Conservation (phyloP, 1,140 invertebrate species). For the Philopotamus ludificatus region DNA sequence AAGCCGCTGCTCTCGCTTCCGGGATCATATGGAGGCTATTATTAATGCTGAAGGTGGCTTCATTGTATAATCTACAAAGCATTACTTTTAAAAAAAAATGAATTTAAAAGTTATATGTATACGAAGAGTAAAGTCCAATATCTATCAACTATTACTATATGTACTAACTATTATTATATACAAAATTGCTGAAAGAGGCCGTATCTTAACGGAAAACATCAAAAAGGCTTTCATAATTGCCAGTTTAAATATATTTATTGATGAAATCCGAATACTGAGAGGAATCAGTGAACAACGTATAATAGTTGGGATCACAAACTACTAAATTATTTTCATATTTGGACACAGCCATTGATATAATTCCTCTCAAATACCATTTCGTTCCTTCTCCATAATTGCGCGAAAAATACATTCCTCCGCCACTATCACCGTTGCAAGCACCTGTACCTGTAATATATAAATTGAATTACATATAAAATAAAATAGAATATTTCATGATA, state of each 20-base stretch:
- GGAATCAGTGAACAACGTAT: slow-evolving; percentile 46
- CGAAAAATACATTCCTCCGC: slow-evolving; percentile 44
- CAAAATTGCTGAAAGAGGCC: too few relatives aligned
- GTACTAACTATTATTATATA: too few relatives aligned
- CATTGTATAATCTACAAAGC: too few relatives aligned
- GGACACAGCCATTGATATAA: slow-evolving; percentile 44
- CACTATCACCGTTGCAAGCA: slow-evolving; percentile 48
- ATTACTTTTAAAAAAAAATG: too few relatives aligned
- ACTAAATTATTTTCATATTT: slow-evolving; percentile 30
- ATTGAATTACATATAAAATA: neutral
- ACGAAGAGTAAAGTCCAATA: too few relatives aligned
- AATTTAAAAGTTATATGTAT: too few relatives aligned
- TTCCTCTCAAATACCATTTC: slow-evolving; percentile 44
- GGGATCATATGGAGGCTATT: too few relatives aligned
- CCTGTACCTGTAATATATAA: slow-evolving; percentile 31
- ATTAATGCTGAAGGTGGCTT: too few relatives aligned
- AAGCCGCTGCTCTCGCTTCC: too few relatives aligned
- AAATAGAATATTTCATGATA: slow-evolving; percentile 26
- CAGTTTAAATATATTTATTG: neutral
- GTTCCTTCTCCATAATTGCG: slow-evolving; percentile 30
- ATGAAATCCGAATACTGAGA: slow-evolving; percentile 36
- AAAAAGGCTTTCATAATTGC: too few relatives aligned
- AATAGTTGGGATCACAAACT: slow-evolving; percentile 44
- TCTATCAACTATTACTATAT: too few relatives aligned
- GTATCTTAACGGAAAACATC: too few relatives aligned